Evolutionary conservation across 2,797 vertebrate genomes (phyloP), one percentile per base, ranked within the genome.

Genomic region (Odontamblyopus lacepedii): DNA sequence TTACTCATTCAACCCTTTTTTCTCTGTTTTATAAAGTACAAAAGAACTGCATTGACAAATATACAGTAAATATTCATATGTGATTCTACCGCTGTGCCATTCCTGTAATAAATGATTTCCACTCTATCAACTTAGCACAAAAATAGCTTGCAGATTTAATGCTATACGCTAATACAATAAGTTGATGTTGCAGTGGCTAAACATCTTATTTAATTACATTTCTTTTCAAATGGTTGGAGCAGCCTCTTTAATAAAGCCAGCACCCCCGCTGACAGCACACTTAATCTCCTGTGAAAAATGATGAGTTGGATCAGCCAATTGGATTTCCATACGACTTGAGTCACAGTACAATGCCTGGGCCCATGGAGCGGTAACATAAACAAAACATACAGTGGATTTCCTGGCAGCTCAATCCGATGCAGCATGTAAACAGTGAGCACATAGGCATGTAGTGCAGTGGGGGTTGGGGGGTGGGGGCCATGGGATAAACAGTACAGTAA

Each of bases 191-290:
- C 23, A 29, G 38, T 60, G 9, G 16, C 6, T 60, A 50, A 55
- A 8, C 65, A 30, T 61, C 44, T 69, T 11, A 67, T 74, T 77
- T 70, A 63, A 67, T 73, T 69, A 67, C 64, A 62, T 61, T 59
- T 65, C 51, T 67, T 65, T 67, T 70, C 56, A 32, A 68, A 63
- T 5, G 16, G 27, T 44, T 55, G 23, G 59, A n/a, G 59, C 38
- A 56, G 63, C 48, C 60, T 51, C 23, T 59, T 75, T 60, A 63
- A 69, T 55, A 69, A 66, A 69, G 35, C 26, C 16, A 48, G 57
- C 48, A 2, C 4, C 44, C 65, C 15, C 30, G 27, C 1, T 67
- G 65, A 65, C 51, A 50, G 19, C 67, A 16, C n/a, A 32, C 2
- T 66, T 6, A 79, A 53, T 26, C 63, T 63, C 53, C 32, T 9